Evolutionary conservation across 2,113 vertebrate genomes (phyloP), one percentile per base, ranked within the genome.

Genomic region (Psammodynastes pulverulentus): DNA sequence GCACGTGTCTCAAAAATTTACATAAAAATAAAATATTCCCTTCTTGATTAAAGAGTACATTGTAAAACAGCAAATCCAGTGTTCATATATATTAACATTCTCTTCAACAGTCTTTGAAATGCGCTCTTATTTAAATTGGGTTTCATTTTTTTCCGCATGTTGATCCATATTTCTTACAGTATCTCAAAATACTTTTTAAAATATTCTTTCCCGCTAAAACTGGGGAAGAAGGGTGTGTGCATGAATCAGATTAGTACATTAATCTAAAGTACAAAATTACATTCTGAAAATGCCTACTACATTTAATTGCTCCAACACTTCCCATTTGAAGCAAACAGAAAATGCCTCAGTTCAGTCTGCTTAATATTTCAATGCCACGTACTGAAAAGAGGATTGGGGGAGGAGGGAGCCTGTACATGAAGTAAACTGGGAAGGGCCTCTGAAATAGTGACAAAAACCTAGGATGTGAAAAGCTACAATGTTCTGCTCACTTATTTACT

Each of bases 321-420:
- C 54, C 43, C 24, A 26, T 88, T 46, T 15, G 34, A 88, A 52
- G 49, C 86, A 53, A 43, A 15, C 10, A 89, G 53, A 89, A 89
- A 89, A 89, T 29, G 24, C 39, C 45, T 79, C 23, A 46, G 34
- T 43, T 79, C 6, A 39, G 3, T 29, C 24, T 58, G 43, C 29
- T 89, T 96, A 89, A 87, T 89, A 87, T 84, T 96, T 96, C 92
- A 96, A 94, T 92, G 90, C 96, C 93, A 94, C 92, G 92, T 56
- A 94, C 94, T 96, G 93, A 92, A 95, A 95, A 96, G 92, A 95
- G 90, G 94, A 49, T 49, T 49, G 48, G 10, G 48, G 48, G 3
- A 10, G 10, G 2, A 10, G 48, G 48, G 48, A 49, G 0, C 72
- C 23, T 7, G 23, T 29, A 29, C 26, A 49, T 26, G 24, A 49